Base-by-base conservation (phyloP, 2,797 vertebrate genomes). In the Halcyon leucocephala region DNA sequence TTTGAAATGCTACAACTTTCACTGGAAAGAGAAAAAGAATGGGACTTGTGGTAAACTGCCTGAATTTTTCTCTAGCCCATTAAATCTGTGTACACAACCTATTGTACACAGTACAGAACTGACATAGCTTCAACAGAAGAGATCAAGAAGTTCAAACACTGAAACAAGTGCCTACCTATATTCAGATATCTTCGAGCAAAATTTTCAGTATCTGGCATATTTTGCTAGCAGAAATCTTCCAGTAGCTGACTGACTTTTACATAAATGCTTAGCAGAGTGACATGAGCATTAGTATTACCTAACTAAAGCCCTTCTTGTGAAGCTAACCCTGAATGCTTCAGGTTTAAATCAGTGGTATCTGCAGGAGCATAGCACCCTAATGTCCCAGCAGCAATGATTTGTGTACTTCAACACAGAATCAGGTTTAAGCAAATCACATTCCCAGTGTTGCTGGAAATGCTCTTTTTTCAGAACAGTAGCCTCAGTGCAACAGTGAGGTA, bases 361-460 rank as follows among this genome's bases (percentile, higher is more conserved):
- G 10, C 26, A 86, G 49, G 10, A 74, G 3, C 10, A 28, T 3
- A 41, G 26, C 33, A 51, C 17, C 25, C 7, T 25, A 57, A 72
- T 0, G 0, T 37, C 5, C 2, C 15, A 54, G 12, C 33, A 60
- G 10, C 2, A 1, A 15, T 82, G 67, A 31, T 57, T 67, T 49
- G 4, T 35, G 18, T 65, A 14, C 16, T 33, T 92, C 51, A 60
- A 9, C 6, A 24, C 7, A 55, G 46, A 86, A 66, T 33, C 20
- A n/a, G 7, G 9, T 48, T 83, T 66, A 58, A 69, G 19, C 1
- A 91, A 86, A 61, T 61, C n/a, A 26, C 10, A 28, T 67, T 52
- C 31, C 15, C 37, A 60, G 5, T 11, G 14, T 24, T 77, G 6
- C 7, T 82, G 1, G 3, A 86, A 69, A 51, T 51, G 2, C 6